A percentile compares a stretch with the other conserved stretches of the same genome.
Evolutionary conservation across 2,888 invertebrate genomes (phyloP).

Genomic region (Silvanus unidentatus): DNA sequence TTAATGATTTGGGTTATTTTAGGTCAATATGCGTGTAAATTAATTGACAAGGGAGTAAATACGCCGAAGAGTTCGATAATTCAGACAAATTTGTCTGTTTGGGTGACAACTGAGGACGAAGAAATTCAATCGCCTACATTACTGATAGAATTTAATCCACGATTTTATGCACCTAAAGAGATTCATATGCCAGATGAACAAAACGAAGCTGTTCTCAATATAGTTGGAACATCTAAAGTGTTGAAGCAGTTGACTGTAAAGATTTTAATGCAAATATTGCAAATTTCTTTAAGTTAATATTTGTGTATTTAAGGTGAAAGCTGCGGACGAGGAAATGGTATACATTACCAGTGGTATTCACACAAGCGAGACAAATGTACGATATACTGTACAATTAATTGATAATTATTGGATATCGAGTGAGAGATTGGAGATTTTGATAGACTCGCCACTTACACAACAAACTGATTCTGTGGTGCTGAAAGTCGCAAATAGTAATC

Average conservation of each 20-base stretch:
- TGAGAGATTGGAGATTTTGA: constrained; percentile 37
- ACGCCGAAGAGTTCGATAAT: constrained; percentile 33
- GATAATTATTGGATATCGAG: constrained; percentile 43
- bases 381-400: constrained; percentile 35
- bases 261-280: not conserved
- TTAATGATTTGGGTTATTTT: constrained; percentile 1
- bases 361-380: constrained; percentile 25
- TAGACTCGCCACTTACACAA: constrained; percentile 36
- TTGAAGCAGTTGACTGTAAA: constrained; percentile 52
- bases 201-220: constrained; percentile 35
- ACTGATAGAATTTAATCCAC: constrained; percentile 40
- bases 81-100: constrained; percentile 35
- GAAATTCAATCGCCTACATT: constrained; percentile 32
- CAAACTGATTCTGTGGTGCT: constrained; percentile 23
- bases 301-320: constrained; percentile 30
- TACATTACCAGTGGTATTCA: constrained; percentile 27
- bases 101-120: constrained; percentile 32
- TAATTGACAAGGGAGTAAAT: constrained; percentile 30
- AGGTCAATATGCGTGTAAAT: constrained; percentile 38
- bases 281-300: not conserved
- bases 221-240: constrained; percentile 53
- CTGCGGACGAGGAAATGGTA: constrained; percentile 38
- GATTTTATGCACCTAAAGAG: constrained; percentile 33
- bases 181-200: constrained; percentile 24
- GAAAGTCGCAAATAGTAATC: not conserved